Evolutionary conservation across 2,888 invertebrate genomes (phyloP).

Genomic region (Terebella lapidaria): DNA sequence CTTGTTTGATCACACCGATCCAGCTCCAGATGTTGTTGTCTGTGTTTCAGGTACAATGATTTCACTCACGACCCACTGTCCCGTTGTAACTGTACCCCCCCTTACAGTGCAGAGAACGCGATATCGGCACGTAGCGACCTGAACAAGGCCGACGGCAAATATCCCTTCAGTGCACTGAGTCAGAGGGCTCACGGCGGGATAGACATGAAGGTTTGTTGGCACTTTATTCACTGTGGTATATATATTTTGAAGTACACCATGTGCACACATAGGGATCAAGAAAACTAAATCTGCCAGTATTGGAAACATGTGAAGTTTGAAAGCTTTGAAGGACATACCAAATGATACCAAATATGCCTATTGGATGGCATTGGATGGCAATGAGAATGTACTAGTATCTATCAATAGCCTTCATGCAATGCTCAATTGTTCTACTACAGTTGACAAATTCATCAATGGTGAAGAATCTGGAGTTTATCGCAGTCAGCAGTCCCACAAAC

Average conservation of each 20-base stretch:
- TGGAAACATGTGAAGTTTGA: no score
- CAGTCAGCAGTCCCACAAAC: constrained; percentile 61
- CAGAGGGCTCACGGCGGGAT: constrained; percentile 68
- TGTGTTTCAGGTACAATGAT: constrained; percentile 64
- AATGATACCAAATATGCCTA: no score
- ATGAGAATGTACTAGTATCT: not conserved
- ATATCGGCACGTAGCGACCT: constrained; percentile 69
- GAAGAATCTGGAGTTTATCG: constrained; percentile 57
- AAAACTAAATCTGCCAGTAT: no score
- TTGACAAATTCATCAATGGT: constrained; percentile 33
- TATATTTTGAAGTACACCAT: not conserved
- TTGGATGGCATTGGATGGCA: not conserved
- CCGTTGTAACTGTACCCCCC: constrained; percentile 65
- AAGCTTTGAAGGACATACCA: no score
- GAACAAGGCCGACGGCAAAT: constrained; percentile 67
- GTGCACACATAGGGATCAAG: not conserved
- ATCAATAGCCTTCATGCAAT: no score
- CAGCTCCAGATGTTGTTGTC: no score
- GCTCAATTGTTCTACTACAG: constrained; percentile 22
- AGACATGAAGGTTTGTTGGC: constrained; percentile 62
- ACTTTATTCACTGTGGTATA: not conserved
- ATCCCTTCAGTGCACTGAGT: constrained; percentile 65
- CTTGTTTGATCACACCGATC: no score
- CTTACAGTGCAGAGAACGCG: constrained; percentile 69
- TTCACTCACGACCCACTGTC: constrained; percentile 66